These are phyloP conservation scores for Rhodeus uyekii DNA, from an alignment of 2,797 vertebrate species.

Conservation along the genomic window DNA sequence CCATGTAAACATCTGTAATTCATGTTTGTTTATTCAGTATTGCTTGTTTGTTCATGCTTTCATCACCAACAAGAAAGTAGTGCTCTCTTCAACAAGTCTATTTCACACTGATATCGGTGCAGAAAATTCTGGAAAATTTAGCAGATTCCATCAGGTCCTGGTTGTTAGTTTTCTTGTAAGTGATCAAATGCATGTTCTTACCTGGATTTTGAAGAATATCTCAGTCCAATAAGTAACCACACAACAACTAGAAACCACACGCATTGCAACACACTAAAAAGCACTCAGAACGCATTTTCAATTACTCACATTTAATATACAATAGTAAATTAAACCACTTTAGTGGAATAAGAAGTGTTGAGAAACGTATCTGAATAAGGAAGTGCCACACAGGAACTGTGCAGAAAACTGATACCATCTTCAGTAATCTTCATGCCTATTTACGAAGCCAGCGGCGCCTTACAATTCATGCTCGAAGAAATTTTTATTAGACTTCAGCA, in stretches of 20 bases:
- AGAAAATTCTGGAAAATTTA: background rate
- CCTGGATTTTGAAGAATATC: background rate
- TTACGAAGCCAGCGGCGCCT: background rate
- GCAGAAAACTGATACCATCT: conserved; percentile 13
- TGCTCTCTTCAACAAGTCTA: background rate
- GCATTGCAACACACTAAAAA: no score
- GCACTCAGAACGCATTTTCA: background rate
- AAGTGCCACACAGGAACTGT: background rate
- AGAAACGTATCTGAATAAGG: background rate
- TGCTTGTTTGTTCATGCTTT: background rate
- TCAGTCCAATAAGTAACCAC: no score
- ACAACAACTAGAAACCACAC: no score
- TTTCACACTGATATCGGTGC: background rate
- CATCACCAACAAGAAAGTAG: background rate
- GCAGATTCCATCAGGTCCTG: background rate
- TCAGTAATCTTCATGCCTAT: background rate
- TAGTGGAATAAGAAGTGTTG: background rate
- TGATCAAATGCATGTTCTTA: background rate
- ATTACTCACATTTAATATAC: background rate
- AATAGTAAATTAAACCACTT: background rate
- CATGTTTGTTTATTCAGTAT: background rate
- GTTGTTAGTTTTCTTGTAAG: no score
- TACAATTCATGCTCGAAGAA: background rate
- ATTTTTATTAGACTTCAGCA: background rate
- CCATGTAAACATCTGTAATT: background rate